Conservation (phyloP, 2,888 invertebrate genomes). For the Agrochola lota region DNA sequence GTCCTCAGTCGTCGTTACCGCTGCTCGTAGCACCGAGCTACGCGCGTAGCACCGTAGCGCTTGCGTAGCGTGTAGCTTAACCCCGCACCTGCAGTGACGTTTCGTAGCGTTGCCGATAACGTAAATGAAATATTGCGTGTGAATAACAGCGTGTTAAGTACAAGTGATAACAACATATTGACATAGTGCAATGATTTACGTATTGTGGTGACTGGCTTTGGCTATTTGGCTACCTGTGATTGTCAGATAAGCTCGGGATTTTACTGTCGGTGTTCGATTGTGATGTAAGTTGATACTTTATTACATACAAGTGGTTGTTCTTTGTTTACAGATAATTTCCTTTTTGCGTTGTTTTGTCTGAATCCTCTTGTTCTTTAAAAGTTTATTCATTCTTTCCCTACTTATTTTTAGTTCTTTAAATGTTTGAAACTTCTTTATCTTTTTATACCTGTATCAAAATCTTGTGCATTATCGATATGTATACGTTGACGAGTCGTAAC, state of each 20-base stretch:
- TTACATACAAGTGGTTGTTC: conserved; percentile 67
- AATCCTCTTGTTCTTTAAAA: conserved; percentile 20
- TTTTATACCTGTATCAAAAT: background rate
- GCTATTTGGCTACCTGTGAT: conserved; percentile 67
- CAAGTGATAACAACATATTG: conserved; percentile 60
- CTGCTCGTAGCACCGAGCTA: conserved; percentile 72
- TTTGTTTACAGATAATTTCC: conserved; percentile 54
- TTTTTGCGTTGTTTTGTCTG: conserved; percentile 15
- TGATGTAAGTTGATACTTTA: conserved; percentile 74
- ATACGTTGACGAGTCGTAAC: conserved; percentile 21
- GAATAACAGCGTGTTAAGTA: conserved; percentile 59
- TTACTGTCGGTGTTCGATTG: conserved; percentile 64
- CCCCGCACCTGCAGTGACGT: conserved; percentile 82
- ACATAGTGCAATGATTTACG: conserved; percentile 62
- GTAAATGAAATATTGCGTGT: conserved; percentile 54
- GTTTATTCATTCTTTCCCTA: conserved; percentile 5
- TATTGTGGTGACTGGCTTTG: conserved; percentile 68
- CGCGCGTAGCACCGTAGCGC: conserved; percentile 73
- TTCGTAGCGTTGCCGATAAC: conserved; percentile 61
- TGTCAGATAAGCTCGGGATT: conserved; percentile 66
- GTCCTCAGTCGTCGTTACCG: conserved; percentile 72
- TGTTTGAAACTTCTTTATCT: conserved; percentile 32
- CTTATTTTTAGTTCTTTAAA: conserved; percentile 7
- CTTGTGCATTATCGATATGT: conserved; percentile 41
- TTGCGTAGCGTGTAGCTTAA: conserved; percentile 72